These are phyloP conservation scores for Coregonus sp. DNA, from an alignment of 2,797 vertebrate genomes.

Conservation along the genomic window DNA sequence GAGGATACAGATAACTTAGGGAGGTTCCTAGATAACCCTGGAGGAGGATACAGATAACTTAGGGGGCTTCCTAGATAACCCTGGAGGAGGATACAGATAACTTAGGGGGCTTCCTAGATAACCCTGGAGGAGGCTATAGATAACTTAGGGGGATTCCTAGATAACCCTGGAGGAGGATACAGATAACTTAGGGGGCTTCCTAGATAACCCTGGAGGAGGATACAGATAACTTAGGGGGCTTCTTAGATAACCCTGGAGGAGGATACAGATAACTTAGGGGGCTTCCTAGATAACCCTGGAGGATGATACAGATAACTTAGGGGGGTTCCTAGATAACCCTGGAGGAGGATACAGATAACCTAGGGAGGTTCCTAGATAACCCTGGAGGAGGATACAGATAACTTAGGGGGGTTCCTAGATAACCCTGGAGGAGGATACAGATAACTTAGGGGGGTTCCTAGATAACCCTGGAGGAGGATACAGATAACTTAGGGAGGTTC, in stretches of 20 bases:
- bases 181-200: too few relatives aligned
- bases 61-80: background rate
- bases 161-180: too few relatives aligned
- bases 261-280: background rate
- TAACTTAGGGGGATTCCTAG: too few relatives aligned
- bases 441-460: background rate
- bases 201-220: too few relatives aligned
- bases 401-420: background rate
- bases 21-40: background rate
- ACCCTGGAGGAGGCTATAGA: too few relatives aligned
- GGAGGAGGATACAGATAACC: background rate
- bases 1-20: too few relatives aligned
- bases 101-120: background rate
- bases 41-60: background rate
- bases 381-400: too few relatives aligned
- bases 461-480: background rate
- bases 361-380: too few relatives aligned
- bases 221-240: too few relatives aligned
- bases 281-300: too few relatives aligned
- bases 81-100: background rate
- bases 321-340: background rate
- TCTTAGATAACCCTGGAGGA: background rate
- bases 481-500: too few relatives aligned
- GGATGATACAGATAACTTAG: too few relatives aligned
- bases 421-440: background rate